Percentiles rank a stretch among this genome's conserved stretches.
These are phyloP conservation scores for Setophaga petechia DNA, from an alignment of 2,113 vertebrate species.

Conservation along the genomic window DNA sequence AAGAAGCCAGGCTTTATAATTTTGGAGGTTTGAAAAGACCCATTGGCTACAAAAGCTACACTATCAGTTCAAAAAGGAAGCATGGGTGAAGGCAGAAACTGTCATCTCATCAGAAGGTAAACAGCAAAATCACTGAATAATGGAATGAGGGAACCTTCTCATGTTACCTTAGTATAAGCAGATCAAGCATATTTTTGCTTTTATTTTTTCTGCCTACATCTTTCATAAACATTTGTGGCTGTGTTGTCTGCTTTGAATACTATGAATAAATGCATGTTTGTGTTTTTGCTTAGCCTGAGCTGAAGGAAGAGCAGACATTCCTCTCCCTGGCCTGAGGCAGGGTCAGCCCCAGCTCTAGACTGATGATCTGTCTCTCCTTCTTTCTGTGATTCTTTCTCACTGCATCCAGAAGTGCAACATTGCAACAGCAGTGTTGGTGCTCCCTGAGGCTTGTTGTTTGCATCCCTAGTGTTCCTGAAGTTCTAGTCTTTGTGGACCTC, in stretches of 20 bases:
- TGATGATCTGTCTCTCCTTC: background rate
- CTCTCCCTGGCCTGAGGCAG: background rate
- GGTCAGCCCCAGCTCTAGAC: accelerated
- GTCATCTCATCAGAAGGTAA: background rate
- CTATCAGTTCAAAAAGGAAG: background rate
- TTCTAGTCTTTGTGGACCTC: background rate
- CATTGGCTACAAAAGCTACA: background rate
- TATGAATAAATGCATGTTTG: slow-evolving; percentile 19
- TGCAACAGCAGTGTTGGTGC: background rate
- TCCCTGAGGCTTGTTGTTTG: background rate
- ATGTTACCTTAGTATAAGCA: background rate
- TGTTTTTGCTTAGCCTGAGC: background rate
- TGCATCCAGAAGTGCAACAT: background rate
- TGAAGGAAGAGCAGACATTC: background rate
- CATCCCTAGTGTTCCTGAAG: background rate
- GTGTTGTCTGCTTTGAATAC: slow-evolving; percentile 9
- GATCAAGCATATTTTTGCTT: slow-evolving; percentile 36
- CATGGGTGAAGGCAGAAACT: background rate
- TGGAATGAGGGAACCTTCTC: background rate
- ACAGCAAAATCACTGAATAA: background rate
- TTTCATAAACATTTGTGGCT: slow-evolving; percentile 15
- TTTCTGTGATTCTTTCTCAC: background rate
- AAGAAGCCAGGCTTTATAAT: background rate
- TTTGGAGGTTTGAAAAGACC: background rate
- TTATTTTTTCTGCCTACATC: slow-evolving; percentile 7